Conservation (phyloP, 2,797 vertebrate species). For the Carcharodon carcharias region DNA sequence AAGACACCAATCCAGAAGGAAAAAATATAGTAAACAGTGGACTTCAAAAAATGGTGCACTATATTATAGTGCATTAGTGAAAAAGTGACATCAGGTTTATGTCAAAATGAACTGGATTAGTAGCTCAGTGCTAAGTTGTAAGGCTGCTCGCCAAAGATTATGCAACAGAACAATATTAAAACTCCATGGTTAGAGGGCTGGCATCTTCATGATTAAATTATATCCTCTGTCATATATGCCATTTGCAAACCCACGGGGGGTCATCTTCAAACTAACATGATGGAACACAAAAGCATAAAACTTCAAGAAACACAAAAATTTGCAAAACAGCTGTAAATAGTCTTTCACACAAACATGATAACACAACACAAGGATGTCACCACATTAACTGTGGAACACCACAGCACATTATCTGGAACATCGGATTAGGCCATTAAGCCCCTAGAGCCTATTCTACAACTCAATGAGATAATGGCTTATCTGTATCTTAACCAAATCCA, state of each 20-base stretch:
- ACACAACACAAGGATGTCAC: neutral
- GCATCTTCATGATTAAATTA: neutral
- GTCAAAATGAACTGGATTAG: neutral
- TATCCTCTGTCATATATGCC: neutral
- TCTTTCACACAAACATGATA: neutral
- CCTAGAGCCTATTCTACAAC: neutral
- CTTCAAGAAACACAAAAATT: neutral
- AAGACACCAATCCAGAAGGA: neutral
- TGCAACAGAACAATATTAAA: neutral
- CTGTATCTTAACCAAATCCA: neutral
- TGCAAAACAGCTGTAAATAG: too few species aligned
- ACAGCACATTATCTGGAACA: neutral
- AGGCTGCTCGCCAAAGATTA: neutral
- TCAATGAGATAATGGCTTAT: neutral
- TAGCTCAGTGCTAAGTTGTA: neutral
- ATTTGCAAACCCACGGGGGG: neutral
- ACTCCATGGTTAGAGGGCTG: neutral
- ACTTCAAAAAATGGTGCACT: neutral
- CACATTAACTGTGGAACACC: neutral
- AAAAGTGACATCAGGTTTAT: neutral
- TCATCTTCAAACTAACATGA: neutral
- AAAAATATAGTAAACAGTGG: neutral
- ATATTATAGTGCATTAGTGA: neutral
- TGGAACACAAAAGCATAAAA: neutral
- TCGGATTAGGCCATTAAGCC: neutral